Base-by-base conservation (phyloP, 37 sponge, comb jelly and placozoan species). In the Oscarella lobularis region DNA sequence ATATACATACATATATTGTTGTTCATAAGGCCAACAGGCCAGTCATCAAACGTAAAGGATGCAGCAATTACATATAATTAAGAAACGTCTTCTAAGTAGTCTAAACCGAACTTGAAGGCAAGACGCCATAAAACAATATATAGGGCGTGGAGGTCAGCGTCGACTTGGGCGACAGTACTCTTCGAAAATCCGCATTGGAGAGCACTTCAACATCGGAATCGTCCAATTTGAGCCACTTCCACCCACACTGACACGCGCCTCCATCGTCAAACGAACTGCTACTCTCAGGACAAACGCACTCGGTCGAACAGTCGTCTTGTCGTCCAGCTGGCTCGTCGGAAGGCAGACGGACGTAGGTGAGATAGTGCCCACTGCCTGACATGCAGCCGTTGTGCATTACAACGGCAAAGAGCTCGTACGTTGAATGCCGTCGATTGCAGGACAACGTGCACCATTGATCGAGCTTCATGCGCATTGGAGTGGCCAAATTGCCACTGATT, bases 291-390 rank as follows among this genome's bases (percentile, higher is more conserved):
- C 80, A 33, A 35, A 37, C 39, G 39, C 82, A 54, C 82, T 75
- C 36, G 80, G 73, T 33, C 68, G 60, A 48, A n/a, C n/a, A n/a
- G n/a, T n/a, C n/a, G n/a, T n/a, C n/a, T 20, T 48, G 60, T 48
- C 14, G 20, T 9, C 60, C 60, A n/a, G n/a, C n/a, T n/a, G n/a
- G n/a, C n/a, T n/a, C n/a, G n/a, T n/a, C n/a, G 9, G 60, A 48
- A 27, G 60, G 14, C n/a, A n/a, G n/a, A 27, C 60, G 9, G 20
- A 79, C 80, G 32, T 67, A 67, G 0, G 40, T 76, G 29, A 85
- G 85, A 71, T 89, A 89, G 74, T 89, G 90, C 0, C 90, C 90
- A 73, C 90, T 86, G 38, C 34, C 38, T 67, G 83, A 74, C 31
- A 74, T 73, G 36, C 48, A 37, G 14, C 90, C 90, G 38, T 77